Percentiles rank a stretch among this genome's conserved stretches.
Conservation (phyloP, 2,113 vertebrate species). For the Serinus canaria region DNA sequence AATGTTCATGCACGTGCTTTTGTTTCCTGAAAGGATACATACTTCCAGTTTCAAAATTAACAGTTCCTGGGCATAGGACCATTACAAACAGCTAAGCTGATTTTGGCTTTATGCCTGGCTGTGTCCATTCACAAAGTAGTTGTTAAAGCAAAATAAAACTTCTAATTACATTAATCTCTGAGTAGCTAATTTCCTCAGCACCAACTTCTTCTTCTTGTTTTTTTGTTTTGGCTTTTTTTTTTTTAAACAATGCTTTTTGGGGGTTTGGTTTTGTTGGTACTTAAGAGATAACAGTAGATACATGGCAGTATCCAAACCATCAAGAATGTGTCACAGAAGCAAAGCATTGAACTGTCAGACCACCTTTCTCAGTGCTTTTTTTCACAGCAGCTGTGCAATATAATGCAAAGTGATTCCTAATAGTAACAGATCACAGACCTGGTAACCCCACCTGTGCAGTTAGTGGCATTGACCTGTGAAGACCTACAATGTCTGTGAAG, state of each 20-base stretch:
- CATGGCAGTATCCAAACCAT: neutral
- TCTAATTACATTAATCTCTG: constrained; percentile 7
- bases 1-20: neutral
- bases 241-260: neutral
- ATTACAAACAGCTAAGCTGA: constrained; percentile 45
- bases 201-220: neutral
- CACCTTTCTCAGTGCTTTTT: neutral
- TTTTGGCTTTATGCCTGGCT: constrained; percentile 52
- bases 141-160: constrained; percentile 38
- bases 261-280: neutral
- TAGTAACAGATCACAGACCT: neutral
- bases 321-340: neutral
- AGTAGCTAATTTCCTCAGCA: neutral
- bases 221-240: neutral
- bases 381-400: neutral
- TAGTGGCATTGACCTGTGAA: neutral
- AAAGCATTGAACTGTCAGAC: neutral
- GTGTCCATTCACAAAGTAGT: constrained; percentile 57
- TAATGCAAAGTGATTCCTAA: neutral
- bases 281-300: neutral
- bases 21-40: constrained; percentile 16
- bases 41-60: neutral
- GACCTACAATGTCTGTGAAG: neutral
- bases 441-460: neutral
- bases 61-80: constrained; percentile 34